These are phyloP conservation scores for Rhagoletis pomonella DNA, from an alignment of 1,140 invertebrate genomes.

Conservation along the genomic window DNA sequence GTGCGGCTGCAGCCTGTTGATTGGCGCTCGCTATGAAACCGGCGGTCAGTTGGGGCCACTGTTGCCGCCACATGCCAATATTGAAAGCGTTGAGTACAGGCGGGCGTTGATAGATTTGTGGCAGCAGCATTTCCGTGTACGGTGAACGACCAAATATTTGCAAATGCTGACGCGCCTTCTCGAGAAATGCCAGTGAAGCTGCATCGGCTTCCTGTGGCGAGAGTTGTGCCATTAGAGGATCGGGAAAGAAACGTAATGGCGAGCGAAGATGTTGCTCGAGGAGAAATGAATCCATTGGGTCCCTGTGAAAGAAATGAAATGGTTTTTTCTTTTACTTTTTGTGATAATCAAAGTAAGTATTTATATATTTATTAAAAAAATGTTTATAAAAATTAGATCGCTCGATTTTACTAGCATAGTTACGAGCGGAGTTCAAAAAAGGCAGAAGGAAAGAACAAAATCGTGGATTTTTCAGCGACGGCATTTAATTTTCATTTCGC, in stretches of 20 bases:
- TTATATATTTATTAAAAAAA: too few species aligned
- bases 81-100: conserved; percentile 68
- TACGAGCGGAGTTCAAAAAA: too few species aligned
- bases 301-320: conserved; percentile 67
- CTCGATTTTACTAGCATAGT: too few species aligned
- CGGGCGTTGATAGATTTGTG: conserved; percentile 72
- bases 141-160: conserved; percentile 77
- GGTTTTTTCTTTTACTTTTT: too few species aligned
- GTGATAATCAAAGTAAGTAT: too few species aligned
- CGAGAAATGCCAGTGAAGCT: conserved; percentile 76
- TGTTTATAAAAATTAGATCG: too few species aligned
- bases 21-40: conserved; percentile 72
- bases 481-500: too few species aligned
- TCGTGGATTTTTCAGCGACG: too few species aligned
- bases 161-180: conserved; percentile 79
- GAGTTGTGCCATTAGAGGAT: conserved; percentile 73
- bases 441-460: too few species aligned
- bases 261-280: conserved; percentile 81
- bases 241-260: conserved; percentile 78
- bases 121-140: conserved; percentile 72
- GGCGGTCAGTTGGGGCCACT: conserved; percentile 73
- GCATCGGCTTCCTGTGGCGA: conserved; percentile 78
- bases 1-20: conserved; percentile 68
- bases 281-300: conserved; percentile 81
- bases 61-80: conserved; percentile 73